Base-by-base conservation (phyloP, 2,888 invertebrate genomes). In the Synanthedon tipuliformis region DNA sequence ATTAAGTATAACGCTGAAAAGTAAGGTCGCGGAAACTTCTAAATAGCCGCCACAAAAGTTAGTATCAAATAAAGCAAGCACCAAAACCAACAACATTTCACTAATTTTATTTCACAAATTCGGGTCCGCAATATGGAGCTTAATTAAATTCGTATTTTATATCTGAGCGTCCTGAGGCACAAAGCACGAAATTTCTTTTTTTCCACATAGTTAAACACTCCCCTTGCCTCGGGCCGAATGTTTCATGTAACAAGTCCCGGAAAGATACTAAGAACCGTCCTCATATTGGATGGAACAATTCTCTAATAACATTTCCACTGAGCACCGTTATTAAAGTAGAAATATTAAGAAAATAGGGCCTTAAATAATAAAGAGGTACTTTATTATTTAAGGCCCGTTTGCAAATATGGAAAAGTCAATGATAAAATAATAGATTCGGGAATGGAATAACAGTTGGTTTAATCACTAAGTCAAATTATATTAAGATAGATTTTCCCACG, bases 111-210 rank as follows among this genome's bases (percentile, higher is more conserved):
- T 64, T 65, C 72, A 61, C 65, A 71, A 34, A 74, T 77, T 75
- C 68, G 63, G 62, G 59, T 54, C 57, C 57, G 58, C 62, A 65
- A 66, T 72, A 70, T 68, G 64, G 61, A 63, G 66, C 71, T 77
- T 81, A 81, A 81, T 81, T 81, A 79, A 81, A 81, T 78, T 69
- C 73, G 68, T 75, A 75, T 81, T 71, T 79, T 74, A 78, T 79
- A 79, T 77, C 68, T 64, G 55, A 60, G 68, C 61, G 63, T 62
- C 59, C 58, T 55, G 53, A 56, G 57, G 62, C 57, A 71, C 66
- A 71, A 71, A 69, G 73, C 65, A 67, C 15, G 61, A 60, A 66
- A 68, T 68, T 64, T 68, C 59, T 71, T 75, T 78, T 71, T 75
- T 81, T 80, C 74, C 75, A 75, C 73, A 68, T 74, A 74, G 76